Conservation (phyloP, 2,797 vertebrate genomes). For the Ceyx erithaca region DNA sequence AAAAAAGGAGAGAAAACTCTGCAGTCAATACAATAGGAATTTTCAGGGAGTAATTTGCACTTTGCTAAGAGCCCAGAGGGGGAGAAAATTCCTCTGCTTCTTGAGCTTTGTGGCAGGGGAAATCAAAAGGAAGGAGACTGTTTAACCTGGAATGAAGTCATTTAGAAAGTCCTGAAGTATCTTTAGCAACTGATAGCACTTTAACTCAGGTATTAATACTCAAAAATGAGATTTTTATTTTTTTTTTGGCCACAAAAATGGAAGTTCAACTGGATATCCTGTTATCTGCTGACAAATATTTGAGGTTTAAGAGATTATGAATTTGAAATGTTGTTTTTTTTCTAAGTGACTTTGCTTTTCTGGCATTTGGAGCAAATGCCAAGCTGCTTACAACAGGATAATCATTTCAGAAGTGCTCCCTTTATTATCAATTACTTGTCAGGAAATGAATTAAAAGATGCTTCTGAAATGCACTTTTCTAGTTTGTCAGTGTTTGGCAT, state of each 20-base stretch:
- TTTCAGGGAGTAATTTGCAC: neutral
- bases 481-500: slow-evolving; percentile 49
- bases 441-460: slow-evolving; percentile 64
- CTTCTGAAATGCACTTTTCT: slow-evolving; percentile 31
- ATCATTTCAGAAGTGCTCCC: neutral
- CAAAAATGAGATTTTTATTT: neutral
- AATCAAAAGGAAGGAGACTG: too few species aligned
- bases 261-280: neutral
- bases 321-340: neutral
- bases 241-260: neutral
- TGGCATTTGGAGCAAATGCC: neutral
- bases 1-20: neutral
- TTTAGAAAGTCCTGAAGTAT: neutral
- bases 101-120: neutral
- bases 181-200: neutral
- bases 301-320: neutral
- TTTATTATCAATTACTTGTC: slow-evolving; percentile 45
- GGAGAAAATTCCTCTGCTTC: rapidly evolving
- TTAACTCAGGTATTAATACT: neutral
- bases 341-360: slow-evolving; percentile 8
- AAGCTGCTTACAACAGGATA: slow-evolving; percentile 21
- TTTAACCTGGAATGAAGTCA: neutral
- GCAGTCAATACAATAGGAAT: neutral
- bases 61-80: neutral
- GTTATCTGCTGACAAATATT: neutral